Conservation (phyloP, 2,113 vertebrate species). For the Arenaria interpres region DNA sequence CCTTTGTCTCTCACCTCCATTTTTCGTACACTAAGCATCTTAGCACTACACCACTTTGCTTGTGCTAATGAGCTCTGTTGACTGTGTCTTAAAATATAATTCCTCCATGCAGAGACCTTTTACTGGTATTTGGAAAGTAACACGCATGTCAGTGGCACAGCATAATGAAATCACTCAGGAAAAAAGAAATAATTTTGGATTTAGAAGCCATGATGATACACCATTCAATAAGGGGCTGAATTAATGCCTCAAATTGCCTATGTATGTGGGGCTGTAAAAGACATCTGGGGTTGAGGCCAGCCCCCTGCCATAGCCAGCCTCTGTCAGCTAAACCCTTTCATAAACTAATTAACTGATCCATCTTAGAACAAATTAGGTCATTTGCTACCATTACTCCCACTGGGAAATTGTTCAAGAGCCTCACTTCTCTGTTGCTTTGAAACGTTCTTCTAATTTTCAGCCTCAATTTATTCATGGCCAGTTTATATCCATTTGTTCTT, state of each 20-base stretch:
- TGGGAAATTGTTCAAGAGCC: constrained; percentile 27
- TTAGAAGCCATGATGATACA: not conserved
- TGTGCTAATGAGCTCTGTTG: not conserved
- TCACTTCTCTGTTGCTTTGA: constrained; percentile 42
- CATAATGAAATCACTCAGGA: not conserved
- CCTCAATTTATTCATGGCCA: constrained; percentile 36
- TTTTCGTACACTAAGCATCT: not conserved
- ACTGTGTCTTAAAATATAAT: not conserved
- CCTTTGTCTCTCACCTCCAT: not conserved
- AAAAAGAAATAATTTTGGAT: not conserved
- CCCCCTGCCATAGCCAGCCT: not conserved
- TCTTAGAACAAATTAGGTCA: constrained; percentile 39
- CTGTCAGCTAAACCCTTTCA: constrained; percentile 8
- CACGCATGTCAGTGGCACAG: rapidly evolving
- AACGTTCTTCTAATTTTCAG: constrained; percentile 30
- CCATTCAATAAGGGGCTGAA: not conserved
- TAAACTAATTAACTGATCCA: constrained; percentile 49
- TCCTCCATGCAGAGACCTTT: not conserved
- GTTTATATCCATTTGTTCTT: constrained; percentile 44
- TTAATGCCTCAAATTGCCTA: not conserved
- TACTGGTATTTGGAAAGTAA: not conserved
- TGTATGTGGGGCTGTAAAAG: not conserved
- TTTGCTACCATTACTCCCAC: constrained; percentile 13
- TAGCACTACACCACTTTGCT: not conserved
- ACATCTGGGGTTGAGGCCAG: not conserved